A percentile compares a stretch with the other conserved stretches of the same genome.
phyloP scores from a whole-genome alignment of 2,113 vertebrate species.

The Bubalus kerabau region DNA sequence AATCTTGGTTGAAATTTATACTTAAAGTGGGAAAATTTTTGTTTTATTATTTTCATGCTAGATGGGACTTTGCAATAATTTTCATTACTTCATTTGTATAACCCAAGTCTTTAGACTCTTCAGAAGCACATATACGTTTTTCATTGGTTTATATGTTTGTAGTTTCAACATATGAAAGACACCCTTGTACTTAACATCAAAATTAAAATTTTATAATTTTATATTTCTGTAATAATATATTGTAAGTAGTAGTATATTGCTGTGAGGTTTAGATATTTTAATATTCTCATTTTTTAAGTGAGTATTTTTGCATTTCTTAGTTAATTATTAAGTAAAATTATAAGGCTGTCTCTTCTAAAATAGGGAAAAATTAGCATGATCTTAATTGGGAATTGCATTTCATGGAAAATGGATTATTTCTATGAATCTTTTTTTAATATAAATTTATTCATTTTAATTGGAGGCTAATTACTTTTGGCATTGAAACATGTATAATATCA shows the following conservation, averaged over 20 bases:
- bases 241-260: conserved; percentile 71
- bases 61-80: conserved; percentile 72
- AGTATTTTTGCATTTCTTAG: conserved; percentile 67
- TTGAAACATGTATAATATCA: too few species aligned
- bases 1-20: not conserved
- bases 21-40: conserved; percentile 73
- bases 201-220: conserved; percentile 76
- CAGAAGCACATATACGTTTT: conserved; percentile 78
- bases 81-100: conserved; percentile 77
- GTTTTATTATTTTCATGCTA: conserved; percentile 69
- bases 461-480: too few species aligned
- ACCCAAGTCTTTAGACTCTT: conserved; percentile 77
- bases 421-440: not conserved
- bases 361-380: conserved; percentile 53
- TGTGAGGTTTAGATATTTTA: conserved; percentile 36
- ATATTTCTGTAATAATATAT: conserved; percentile 65
- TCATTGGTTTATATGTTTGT: conserved; percentile 79
- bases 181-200: conserved; percentile 76
- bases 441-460: too few species aligned
- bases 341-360: conserved; percentile 71
- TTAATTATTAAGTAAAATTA: conserved; percentile 72
- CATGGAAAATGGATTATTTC: conserved; percentile 35
- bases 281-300: conserved; percentile 69
- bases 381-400: conserved; percentile 64
- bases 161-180: conserved; percentile 79